These are phyloP conservation scores for Pseudopleuronectes americanus DNA, from an alignment of 2,797 vertebrate species.

Conservation along the genomic window DNA sequence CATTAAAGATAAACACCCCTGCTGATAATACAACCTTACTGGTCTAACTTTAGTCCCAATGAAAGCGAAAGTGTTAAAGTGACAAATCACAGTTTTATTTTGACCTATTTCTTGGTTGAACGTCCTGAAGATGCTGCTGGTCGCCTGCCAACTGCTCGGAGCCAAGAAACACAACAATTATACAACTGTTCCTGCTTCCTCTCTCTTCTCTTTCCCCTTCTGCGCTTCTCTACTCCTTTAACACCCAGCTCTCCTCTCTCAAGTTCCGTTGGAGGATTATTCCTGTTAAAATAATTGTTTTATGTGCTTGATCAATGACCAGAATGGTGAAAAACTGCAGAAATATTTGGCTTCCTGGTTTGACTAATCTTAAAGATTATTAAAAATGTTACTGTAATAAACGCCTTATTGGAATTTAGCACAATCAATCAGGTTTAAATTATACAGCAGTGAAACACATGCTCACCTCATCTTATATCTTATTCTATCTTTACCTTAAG, in stretches of 20 bases:
- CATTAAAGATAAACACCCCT: not conserved
- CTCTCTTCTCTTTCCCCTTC: not conserved
- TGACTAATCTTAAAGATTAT: too few species aligned
- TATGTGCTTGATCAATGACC: too few species aligned
- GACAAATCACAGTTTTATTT: not conserved
- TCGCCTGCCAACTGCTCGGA: not conserved
- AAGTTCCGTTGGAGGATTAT: too few species aligned
- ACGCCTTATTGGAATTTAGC: too few species aligned
- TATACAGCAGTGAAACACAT: not conserved
- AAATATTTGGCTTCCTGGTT: too few species aligned
- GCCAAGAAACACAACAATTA: not conserved
- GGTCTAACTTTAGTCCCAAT: not conserved
- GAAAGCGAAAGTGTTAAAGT: not conserved
- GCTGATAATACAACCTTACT: not conserved
- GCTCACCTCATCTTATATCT: slow-evolving; percentile 35
- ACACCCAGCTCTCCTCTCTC: too few species aligned
- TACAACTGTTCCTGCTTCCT: not conserved
- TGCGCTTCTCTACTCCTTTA: not conserved
- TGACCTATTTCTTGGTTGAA: too few species aligned
- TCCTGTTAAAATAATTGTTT: too few species aligned
- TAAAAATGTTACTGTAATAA: too few species aligned
- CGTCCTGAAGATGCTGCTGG: not conserved
- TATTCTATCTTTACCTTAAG: slow-evolving; percentile 57
- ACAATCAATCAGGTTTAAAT: too few species aligned
- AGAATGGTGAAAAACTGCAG: too few species aligned